phyloP scores from a whole-genome alignment of 1,140 invertebrate species.

The Argopecten irradians region DNA sequence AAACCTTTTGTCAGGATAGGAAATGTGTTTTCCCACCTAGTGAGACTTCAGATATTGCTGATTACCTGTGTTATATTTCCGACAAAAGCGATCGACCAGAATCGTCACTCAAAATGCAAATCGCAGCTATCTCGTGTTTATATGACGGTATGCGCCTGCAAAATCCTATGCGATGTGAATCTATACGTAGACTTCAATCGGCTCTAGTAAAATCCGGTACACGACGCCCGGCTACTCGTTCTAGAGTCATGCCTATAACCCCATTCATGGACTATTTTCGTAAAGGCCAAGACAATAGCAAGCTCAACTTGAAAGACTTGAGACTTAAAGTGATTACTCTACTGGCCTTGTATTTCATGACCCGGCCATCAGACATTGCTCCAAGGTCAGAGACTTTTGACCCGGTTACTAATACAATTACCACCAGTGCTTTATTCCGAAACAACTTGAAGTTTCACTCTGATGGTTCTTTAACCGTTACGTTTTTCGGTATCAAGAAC shows the following conservation, averaged over 20 bases:
- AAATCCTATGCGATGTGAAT: constrained; percentile 8
- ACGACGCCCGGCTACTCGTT: not conserved
- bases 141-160: not conserved
- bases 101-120: not conserved
- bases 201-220: constrained; percentile 25
- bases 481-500: constrained; percentile 27
- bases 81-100: constrained; percentile 25
- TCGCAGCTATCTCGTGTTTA: not conserved
- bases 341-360: constrained; percentile 1
- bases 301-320: not conserved
- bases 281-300: not conserved
- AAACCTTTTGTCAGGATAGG: not conserved
- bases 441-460: not conserved
- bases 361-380: constrained; percentile 25
- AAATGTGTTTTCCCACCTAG: not conserved
- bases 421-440: not conserved
- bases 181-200: not conserved
- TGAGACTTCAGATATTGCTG: not conserved
- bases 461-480: constrained; percentile 11
- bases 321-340: constrained; percentile 19
- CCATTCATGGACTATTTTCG: not conserved
- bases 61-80: not conserved
- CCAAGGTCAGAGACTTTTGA: not conserved
- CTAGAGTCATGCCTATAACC: not conserved
- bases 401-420: not conserved